A percentile compares a stretch with the other conserved stretches of the same genome.
These are phyloP conservation scores for Volucella zonaria DNA, from an alignment of 2,888 invertebrate genomes.

Conservation along the genomic window DNA sequence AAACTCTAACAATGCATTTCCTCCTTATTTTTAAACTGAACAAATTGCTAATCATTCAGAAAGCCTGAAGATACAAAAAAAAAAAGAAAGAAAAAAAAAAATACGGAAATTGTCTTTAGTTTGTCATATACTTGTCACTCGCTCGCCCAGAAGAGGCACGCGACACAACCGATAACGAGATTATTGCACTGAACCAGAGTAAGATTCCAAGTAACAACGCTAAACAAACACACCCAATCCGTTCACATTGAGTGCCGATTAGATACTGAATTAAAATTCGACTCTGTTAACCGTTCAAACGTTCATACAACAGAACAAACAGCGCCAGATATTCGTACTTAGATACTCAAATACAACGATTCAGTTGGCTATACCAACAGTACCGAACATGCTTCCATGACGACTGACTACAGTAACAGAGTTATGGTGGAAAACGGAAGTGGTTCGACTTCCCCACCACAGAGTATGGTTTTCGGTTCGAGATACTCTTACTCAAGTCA, in stretches of 20 bases:
- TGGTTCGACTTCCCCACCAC: slow-evolving; percentile 60
- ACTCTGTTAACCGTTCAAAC: slow-evolving; percentile 70
- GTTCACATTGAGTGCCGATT: slow-evolving; percentile 80
- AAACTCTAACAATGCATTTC: slow-evolving; percentile 51
- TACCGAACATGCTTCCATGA: slow-evolving; percentile 58
- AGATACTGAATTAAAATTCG: slow-evolving; percentile 78
- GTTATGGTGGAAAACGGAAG: slow-evolving; percentile 51
- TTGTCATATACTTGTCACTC: slow-evolving; percentile 52
- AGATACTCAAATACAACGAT: slow-evolving; percentile 44
- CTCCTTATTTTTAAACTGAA: slow-evolving; percentile 9
- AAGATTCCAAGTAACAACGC: slow-evolving; percentile 5
- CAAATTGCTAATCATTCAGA: slow-evolving; percentile 36
- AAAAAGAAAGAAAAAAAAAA: neutral
- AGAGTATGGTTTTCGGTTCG: slow-evolving; percentile 31
- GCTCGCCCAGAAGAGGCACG: slow-evolving; percentile 43
- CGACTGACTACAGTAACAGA: slow-evolving; percentile 29
- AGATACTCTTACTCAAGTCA: slow-evolving; percentile 24
- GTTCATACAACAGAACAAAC: slow-evolving; percentile 63
- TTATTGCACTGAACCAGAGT: neutral
- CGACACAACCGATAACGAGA: slow-evolving; percentile 51
- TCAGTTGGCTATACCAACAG: slow-evolving; percentile 43
- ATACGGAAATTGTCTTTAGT: slow-evolving; percentile 30
- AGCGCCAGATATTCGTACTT: slow-evolving; percentile 37
- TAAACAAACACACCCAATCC: slow-evolving; percentile 70
- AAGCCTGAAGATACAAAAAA: neutral